Evolutionary conservation across 2,113 vertebrate genomes (phyloP).

Genomic region (Melanerpes aurifrons): DNA sequence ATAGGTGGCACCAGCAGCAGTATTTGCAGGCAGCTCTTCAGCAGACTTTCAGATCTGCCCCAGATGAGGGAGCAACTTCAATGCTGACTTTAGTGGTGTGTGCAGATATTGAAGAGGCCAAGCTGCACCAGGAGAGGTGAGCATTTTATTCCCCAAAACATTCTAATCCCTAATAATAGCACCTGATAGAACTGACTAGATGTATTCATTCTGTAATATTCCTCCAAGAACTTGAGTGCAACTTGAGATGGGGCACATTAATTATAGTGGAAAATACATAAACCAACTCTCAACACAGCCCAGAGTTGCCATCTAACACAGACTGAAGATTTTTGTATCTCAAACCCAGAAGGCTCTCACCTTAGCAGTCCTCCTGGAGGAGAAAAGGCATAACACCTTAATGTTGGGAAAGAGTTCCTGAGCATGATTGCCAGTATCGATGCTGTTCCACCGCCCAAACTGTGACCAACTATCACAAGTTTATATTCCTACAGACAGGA

Average conservation of each 20-base stretch:
- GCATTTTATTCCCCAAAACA: background rate
- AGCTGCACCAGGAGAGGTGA: background rate
- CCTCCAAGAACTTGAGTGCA: rapidly evolving
- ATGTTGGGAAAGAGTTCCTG: conserved; percentile 79
- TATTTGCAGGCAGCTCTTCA: background rate
- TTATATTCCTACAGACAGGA: conserved; percentile 86
- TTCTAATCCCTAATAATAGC: background rate
- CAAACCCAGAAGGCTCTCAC: conserved; percentile 63
- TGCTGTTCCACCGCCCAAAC: conserved; percentile 91
- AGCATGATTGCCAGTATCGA: conserved; percentile 86
- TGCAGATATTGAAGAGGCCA: background rate
- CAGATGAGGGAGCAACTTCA: background rate
- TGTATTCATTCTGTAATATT: background rate
- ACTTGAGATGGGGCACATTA: background rate
- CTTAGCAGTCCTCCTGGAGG: conserved; percentile 95
- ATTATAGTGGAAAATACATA: background rate
- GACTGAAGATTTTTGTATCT: background rate
- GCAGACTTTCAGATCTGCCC: background rate
- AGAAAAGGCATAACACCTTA: conserved; percentile 91
- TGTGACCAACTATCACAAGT: conserved; percentile 94
- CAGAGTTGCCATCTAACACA: background rate
- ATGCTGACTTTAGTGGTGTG: rapidly evolving
- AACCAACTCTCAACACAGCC: background rate
- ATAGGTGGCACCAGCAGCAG: background rate
- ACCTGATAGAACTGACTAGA: background rate